phyloP scores from a whole-genome alignment of 2,888 invertebrate species.

The Latrodectus elegans region DNA sequence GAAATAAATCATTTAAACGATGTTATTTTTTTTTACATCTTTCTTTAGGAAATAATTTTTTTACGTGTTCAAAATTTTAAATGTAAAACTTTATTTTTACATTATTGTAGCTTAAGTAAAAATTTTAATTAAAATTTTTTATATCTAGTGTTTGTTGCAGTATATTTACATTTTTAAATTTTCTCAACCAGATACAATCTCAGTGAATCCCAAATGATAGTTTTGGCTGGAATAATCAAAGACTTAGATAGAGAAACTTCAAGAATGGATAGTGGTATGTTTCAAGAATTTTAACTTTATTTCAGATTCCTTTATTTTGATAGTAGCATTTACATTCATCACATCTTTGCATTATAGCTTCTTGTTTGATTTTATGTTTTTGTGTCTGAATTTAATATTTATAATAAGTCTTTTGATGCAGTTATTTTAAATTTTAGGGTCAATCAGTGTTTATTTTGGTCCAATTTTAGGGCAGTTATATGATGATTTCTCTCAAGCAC shows the following conservation, averaged over 20 bases:
- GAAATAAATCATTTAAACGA: no score
- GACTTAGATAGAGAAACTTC: constrained; percentile 93
- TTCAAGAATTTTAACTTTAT: not conserved
- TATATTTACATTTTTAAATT: not conserved
- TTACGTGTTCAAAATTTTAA: no score
- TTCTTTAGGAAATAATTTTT: no score
- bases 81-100: no score
- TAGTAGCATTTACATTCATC: not conserved
- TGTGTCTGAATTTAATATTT: not conserved
- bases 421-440: constrained; percentile 76
- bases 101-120: no score
- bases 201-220: constrained; percentile 90
- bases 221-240: constrained; percentile 86
- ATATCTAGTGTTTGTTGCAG: not conserved
- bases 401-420: not conserved
- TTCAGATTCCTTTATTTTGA: not conserved
- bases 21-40: no score
- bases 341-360: no score
- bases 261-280: constrained; percentile 83
- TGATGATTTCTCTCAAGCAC: constrained; percentile 82
- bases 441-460: constrained; percentile 85
- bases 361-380: not conserved
- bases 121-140: not conserved
- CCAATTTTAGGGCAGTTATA: constrained; percentile 80
- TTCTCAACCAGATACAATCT: constrained; percentile 79